phyloP scores from a whole-genome alignment of 2,113 vertebrate genomes.

The Oreochromis spilurus region DNA sequence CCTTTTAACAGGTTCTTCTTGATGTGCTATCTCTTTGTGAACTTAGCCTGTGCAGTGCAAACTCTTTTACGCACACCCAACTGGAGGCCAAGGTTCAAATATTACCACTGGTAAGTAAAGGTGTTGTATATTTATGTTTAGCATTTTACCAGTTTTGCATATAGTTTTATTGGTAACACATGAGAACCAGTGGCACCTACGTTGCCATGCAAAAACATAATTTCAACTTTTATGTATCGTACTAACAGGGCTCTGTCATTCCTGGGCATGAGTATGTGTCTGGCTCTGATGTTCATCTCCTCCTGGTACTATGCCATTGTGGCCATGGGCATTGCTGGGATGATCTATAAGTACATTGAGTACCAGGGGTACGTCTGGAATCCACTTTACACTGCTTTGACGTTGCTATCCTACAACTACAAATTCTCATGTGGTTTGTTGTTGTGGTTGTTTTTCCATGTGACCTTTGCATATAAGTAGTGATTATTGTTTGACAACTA shows the following conservation, averaged over 20 bases:
- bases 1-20: conserved; percentile 87
- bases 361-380: conserved; percentile 88
- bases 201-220: not conserved
- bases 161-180: not conserved
- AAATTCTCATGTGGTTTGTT: not conserved
- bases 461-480: not conserved
- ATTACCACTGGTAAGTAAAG: conserved; percentile 91
- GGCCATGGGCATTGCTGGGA: conserved; percentile 96
- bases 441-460: not conserved
- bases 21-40: conserved; percentile 99
- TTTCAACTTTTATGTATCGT: not conserved
- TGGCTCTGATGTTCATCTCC: conserved; percentile 97
- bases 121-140: not conserved
- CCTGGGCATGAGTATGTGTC: conserved; percentile 95
- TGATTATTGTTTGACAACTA: not conserved
- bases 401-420: not conserved
- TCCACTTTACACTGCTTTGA: not conserved
- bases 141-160: not conserved
- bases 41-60: conserved; percentile 95
- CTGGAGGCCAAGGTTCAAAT: conserved; percentile 95
- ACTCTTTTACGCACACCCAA: conserved; percentile 93
- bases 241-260: conserved; percentile 88
- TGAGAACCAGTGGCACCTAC: not conserved
- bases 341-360: conserved; percentile 99
- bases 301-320: conserved; percentile 98